These are phyloP conservation scores for Alviniconcha marisindica DNA, from an alignment of 1,140 invertebrate species.

Conservation along the genomic window DNA sequence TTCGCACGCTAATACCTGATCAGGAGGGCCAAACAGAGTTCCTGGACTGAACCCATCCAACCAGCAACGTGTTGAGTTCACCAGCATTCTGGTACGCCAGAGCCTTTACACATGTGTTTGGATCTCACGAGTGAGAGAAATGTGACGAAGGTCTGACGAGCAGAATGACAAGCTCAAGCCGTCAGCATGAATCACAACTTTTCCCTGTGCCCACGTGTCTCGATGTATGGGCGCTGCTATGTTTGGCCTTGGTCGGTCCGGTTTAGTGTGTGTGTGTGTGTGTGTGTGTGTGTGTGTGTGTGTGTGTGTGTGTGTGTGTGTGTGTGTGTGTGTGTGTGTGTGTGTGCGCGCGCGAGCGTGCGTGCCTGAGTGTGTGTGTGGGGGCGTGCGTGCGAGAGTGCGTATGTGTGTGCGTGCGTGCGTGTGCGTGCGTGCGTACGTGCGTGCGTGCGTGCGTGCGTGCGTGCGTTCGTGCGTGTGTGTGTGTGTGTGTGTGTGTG, in stretches of 20 bases:
- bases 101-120: no score
- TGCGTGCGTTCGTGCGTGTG: not conserved
- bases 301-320: no score
- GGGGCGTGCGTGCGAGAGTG: not conserved
- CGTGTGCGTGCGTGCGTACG: not conserved
- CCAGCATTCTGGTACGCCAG: no score
- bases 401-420: not conserved
- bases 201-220: not conserved
- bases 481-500: not conserved
- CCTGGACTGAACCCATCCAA: not conserved
- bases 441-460: not conserved
- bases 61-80: not conserved
- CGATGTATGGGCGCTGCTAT: not conserved
- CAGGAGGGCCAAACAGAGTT: not conserved
- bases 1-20: not conserved
- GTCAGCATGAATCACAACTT: not conserved
- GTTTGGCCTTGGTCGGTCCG: no score
- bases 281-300: no score
- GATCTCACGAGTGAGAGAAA: not conserved
- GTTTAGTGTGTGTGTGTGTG: no score
- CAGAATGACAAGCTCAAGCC: not conserved
- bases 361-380: no score
- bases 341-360: no score
- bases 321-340: no score
- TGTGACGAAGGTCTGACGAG: not conserved